Evolutionary conservation across 1,140 invertebrate species (phyloP).

Genomic region (Calephelis nemesis): DNA sequence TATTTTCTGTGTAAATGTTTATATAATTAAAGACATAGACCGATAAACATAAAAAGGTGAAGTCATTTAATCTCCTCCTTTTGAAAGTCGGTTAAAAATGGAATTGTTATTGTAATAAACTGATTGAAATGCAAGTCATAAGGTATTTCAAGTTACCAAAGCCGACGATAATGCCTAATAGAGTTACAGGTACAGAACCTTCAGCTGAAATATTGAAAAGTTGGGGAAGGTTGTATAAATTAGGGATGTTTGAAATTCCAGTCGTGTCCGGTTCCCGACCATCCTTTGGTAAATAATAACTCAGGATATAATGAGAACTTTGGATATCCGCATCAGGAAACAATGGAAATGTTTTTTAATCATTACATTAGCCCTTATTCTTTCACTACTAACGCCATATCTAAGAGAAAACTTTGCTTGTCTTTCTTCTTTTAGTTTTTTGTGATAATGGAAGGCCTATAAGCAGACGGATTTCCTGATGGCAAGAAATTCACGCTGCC

Average conservation of each 20-base stretch:
- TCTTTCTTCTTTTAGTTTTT: too few relatives aligned
- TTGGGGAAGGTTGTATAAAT: constrained; percentile 10
- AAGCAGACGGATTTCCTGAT: too few relatives aligned
- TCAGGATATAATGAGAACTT: neutral
- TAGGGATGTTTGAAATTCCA: constrained; percentile 7
- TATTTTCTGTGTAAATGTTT: too few relatives aligned
- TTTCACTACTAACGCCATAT: too few relatives aligned
- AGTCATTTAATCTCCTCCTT: too few relatives aligned
- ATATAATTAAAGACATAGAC: too few relatives aligned
- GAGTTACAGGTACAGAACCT: neutral
- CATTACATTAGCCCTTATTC: too few relatives aligned
- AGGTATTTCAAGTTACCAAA: neutral
- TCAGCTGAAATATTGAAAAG: constrained; percentile 7
- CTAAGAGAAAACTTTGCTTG: too few relatives aligned
- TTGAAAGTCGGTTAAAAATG: neutral
- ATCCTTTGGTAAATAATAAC: constrained; percentile 11
- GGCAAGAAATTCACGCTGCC: too few relatives aligned
- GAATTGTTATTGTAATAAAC: neutral
- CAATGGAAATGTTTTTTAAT: neutral
- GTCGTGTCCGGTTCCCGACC: neutral
- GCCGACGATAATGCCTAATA: neutral
- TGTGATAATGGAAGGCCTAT: too few relatives aligned
- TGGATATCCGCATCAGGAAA: neutral
- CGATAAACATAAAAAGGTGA: too few relatives aligned
- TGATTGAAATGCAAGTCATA: neutral